phyloP scores from a whole-genome alignment of 2,113 vertebrate genomes.

The Neopipo cinnamomea region DNA sequence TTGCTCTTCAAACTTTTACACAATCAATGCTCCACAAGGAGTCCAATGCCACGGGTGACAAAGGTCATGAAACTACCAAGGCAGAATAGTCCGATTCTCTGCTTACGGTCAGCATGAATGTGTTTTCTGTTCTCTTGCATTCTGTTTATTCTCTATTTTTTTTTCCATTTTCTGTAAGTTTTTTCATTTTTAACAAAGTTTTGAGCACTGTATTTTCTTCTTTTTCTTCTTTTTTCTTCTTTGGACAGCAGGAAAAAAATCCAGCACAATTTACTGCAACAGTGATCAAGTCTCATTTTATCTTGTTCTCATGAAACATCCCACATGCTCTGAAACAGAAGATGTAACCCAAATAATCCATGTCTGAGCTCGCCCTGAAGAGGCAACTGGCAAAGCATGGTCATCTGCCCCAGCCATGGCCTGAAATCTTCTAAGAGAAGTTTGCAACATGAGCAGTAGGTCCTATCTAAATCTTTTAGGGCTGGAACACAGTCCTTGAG shows the following conservation, averaged over 20 bases:
- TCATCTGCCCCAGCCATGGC: background rate
- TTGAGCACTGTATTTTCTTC: background rate
- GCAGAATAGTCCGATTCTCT: background rate
- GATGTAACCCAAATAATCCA: background rate
- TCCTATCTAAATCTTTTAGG: background rate
- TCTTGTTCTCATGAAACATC: background rate
- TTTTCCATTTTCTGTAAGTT: background rate
- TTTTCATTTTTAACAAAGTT: background rate
- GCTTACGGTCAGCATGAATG: background rate
- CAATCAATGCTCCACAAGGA: background rate
- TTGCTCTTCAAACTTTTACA: background rate
- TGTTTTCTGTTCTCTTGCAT: background rate
- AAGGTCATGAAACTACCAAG: background rate
- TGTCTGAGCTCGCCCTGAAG: background rate
- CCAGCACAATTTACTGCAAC: background rate
- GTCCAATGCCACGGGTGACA: background rate
- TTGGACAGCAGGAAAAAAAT: background rate
- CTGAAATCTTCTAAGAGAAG: background rate
- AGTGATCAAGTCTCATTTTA: background rate
- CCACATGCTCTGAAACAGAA: background rate
- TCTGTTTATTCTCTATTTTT: background rate
- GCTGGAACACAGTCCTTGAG: background rate
- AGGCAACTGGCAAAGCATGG: background rate
- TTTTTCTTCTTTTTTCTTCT: background rate
- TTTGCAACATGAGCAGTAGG: background rate